Evolutionary conservation across 1,140 invertebrate species (phyloP).

Genomic region (Trigoniulus corallinus): DNA sequence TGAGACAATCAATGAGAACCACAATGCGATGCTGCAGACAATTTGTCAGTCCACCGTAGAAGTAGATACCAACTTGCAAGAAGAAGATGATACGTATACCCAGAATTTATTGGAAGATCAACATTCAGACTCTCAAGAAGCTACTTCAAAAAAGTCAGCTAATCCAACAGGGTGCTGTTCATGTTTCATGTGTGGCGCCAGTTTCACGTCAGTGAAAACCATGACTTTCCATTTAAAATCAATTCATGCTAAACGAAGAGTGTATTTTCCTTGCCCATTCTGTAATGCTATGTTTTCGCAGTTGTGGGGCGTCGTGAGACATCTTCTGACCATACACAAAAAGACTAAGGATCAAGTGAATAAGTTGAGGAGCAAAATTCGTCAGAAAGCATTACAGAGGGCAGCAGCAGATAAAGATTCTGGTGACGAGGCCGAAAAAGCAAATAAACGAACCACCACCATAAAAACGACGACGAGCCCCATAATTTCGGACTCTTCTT

Average conservation of each 20-base stretch:
- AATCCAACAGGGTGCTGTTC: too few species aligned
- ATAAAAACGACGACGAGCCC: neutral
- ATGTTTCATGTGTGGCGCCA: slow-evolving; percentile 18
- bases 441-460: neutral
- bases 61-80: neutral
- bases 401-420: neutral
- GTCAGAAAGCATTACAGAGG: slow-evolving; percentile 12
- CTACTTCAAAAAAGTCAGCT: slow-evolving; percentile 12
- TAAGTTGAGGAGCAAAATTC: slow-evolving; percentile 18
- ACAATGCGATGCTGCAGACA: neutral
- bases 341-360: slow-evolving; percentile 21
- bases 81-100: neutral
- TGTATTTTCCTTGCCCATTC: slow-evolving; percentile 23
- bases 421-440: neutral
- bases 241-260: slow-evolving; percentile 19
- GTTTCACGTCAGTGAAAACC: slow-evolving; percentile 19
- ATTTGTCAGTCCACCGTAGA: neutral
- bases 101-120: neutral
- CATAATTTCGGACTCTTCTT: neutral
- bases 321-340: slow-evolving; percentile 22
- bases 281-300: slow-evolving; percentile 23
- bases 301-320: slow-evolving; percentile 22
- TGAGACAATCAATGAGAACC: too few species aligned
- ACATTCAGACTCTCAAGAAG: neutral
- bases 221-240: slow-evolving; percentile 23